Evolutionary conservation across 2,888 invertebrate species (phyloP).

Genomic region (Apamea monoglypha): DNA sequence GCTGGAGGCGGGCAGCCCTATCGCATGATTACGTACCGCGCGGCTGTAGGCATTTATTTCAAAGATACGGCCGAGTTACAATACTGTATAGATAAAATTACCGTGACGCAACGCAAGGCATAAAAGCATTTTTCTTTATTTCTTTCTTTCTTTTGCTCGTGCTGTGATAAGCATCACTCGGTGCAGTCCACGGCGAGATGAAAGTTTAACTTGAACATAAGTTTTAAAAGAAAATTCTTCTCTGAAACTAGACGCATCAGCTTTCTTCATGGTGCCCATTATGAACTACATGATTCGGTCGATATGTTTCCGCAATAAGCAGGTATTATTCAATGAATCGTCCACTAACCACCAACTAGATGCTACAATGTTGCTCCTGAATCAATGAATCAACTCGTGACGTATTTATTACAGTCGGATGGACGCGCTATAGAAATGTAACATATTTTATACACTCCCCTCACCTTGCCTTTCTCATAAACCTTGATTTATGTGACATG

Average conservation of each 20-base stretch:
- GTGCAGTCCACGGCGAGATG: not conserved
- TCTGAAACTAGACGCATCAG: not conserved
- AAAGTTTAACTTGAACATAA: not conserved
- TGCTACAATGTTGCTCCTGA: not conserved
- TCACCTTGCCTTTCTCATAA: conserved; percentile 6
- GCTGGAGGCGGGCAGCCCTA: too few relatives aligned
- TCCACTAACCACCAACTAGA: not conserved
- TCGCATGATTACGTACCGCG: too few relatives aligned
- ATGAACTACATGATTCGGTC: too few relatives aligned
- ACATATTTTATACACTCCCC: not conserved
- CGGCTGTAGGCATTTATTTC: too few relatives aligned
- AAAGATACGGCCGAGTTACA: too few relatives aligned
- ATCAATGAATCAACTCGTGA: not conserved
- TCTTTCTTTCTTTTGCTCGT: too few relatives aligned
- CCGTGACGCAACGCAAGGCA: too few relatives aligned
- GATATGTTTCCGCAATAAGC: too few relatives aligned
- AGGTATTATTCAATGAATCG: not conserved
- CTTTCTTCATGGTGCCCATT: not conserved
- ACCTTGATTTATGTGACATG: conserved; percentile 27
- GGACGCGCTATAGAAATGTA: not conserved
- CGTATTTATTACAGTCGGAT: not conserved
- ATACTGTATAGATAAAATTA: too few relatives aligned
- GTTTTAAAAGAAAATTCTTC: not conserved
- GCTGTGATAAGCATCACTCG: not conserved
- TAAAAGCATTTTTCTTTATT: too few relatives aligned